Evolutionary conservation across 2,113 vertebrate species (phyloP).

Genomic region (Herpetotheres cachinnans): DNA sequence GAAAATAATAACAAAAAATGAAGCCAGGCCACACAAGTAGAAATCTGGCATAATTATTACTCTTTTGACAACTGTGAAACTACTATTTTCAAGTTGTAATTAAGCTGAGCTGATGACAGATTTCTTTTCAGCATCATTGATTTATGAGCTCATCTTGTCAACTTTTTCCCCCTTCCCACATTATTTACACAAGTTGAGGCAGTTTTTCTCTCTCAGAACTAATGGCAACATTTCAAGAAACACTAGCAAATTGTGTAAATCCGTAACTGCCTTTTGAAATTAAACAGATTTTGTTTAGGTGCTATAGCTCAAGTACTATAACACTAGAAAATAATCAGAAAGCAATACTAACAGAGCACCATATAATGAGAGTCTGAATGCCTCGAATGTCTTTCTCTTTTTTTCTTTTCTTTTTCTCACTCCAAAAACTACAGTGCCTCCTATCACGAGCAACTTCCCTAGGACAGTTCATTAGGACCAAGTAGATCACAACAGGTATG

Average conservation of each 20-base stretch:
- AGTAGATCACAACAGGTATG: background rate
- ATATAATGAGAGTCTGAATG: background rate
- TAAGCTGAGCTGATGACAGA: background rate
- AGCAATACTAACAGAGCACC: background rate
- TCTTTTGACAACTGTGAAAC: slow-evolving; percentile 3
- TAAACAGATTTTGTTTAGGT: background rate
- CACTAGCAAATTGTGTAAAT: background rate
- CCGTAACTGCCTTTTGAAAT: background rate
- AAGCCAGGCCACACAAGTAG: background rate
- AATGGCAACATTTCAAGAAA: background rate
- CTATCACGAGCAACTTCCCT: background rate
- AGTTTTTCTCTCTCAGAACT: background rate
- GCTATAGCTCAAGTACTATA: background rate
- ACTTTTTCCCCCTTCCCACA: background rate
- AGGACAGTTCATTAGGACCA: background rate
- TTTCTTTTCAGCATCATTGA: background rate
- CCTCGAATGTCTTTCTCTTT: background rate
- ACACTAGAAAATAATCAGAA: background rate
- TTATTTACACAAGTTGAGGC: background rate
- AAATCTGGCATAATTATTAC: background rate
- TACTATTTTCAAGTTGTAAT: background rate
- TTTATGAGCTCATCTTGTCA: slow-evolving; percentile 29
- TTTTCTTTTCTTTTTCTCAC: background rate
- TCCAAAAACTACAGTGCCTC: background rate
- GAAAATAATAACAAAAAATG: background rate